Evolutionary conservation across 2,797 vertebrate species (phyloP), one percentile per base, ranked within the genome.

Genomic region (Lateolabrax maculatus): DNA sequence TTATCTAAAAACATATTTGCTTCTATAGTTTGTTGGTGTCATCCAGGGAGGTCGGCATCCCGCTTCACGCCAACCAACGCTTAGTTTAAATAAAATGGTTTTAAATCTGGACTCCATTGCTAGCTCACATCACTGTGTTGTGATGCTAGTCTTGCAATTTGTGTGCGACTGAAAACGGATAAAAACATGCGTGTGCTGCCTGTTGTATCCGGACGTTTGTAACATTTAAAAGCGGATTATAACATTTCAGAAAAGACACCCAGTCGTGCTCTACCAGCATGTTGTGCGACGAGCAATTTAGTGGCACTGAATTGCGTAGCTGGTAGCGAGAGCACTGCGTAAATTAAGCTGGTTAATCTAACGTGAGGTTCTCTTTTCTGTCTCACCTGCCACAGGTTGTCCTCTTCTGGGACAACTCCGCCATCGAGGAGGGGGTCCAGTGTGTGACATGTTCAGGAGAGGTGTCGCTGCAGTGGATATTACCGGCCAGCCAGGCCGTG

Each of bases 341-440:
- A 29, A n/a, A 70, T 61, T 7, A 56, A 48, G 7, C 6, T 48
- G 6, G 4, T 57, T 60, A 43, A 62, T 69, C 18, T 18, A 10
- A 41, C 11, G 21, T 21, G 41, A 7, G 18, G 16, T 31, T 6
- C 1, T 51, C 9, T 6, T 9, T 49, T 67, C 13, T 61, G 19
- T 58, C 93, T 96, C 91, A 99, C 98, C 97, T 94, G 97, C 97
- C 90, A 99, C 96, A 68, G 97, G 97, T 80, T 99, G 97, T 81
- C 98, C 97, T 91, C 97, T 97, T 85, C 98, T 95, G 58, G 98
- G 98, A 87, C 98, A 99, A 85, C 97, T 97, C 58, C 97, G 95
- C 98, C 98, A 99, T 73, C 98, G 96, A 78, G 98, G 97, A 86
- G 98, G 98, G 79, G 98, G 96, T 91, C 96, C 97, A 91, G 93